Conservation (phyloP, 2,797 vertebrate genomes). For the Sorex maritimensis region DNA sequence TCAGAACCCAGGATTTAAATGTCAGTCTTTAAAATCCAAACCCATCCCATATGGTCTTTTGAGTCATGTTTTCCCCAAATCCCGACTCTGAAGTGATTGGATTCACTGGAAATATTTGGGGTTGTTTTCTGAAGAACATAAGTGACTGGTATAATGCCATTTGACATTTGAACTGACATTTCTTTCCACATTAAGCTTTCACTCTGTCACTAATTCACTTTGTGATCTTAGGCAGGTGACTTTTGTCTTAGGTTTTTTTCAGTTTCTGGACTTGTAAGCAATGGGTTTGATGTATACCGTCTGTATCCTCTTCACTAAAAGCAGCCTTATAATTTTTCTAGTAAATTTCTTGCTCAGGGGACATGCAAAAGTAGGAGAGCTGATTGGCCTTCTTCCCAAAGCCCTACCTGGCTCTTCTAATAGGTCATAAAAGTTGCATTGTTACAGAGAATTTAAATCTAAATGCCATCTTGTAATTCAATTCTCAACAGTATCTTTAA, state of each 20-base stretch:
- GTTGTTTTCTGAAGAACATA: not conserved
- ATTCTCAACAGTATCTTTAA: not conserved
- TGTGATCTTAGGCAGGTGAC: not conserved
- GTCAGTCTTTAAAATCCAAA: not conserved
- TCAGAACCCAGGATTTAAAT: not conserved
- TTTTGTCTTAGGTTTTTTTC: constrained; percentile 40
- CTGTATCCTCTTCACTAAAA: not conserved
- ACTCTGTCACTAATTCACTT: not conserved
- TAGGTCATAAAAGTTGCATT: not conserved
- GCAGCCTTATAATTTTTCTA: not conserved
- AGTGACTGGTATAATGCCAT: not conserved
- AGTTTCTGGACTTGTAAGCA: constrained; percentile 31
- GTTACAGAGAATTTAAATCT: constrained; percentile 29
- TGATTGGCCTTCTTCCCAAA: rapidly evolving
- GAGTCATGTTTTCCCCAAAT: not conserved
- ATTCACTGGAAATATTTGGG: not conserved
- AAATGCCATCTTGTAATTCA: constrained; percentile 12
- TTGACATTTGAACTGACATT: not conserved
- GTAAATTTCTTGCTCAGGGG: constrained; percentile 33
- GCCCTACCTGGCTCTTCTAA: not conserved
- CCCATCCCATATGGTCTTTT: not conserved
- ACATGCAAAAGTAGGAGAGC: not conserved
- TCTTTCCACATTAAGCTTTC: not conserved
- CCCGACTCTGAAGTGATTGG: not conserved
- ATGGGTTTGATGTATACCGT: not conserved